Evolutionary conservation across 2,113 vertebrate species (phyloP), one percentile per base, ranked within the genome.

Genomic region (Glaucidium brasilianum): DNA sequence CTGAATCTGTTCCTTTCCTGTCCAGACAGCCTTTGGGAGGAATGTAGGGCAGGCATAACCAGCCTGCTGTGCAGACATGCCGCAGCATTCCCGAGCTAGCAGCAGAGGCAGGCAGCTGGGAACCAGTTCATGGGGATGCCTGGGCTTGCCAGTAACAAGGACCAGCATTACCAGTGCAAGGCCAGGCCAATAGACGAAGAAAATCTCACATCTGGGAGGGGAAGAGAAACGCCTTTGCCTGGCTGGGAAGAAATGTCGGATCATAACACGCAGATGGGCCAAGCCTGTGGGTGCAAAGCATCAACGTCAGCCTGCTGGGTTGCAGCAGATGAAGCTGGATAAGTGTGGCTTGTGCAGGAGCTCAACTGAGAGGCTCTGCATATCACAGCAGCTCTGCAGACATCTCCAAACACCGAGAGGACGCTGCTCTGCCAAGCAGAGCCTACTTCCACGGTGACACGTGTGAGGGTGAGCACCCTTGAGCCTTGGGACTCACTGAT

Each of bases 391-490:
- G 37, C 27, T 83, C 16, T 76, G 55, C 15, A 25, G 29, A 55
- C 7, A 1, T 47, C 69, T 35, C n/a, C 25, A 20, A 71, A 15
- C 50, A 27, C 27, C 0, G 2, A 76, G 30, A 17, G 55, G 73
- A 52, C 0, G 0, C 35, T 23, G 52, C 49, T 27, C 6, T 23
- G 32, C 58, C 53, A 15, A 39, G 22, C 12, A 29, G 74, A 71
- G 27, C 68, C 16, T 9, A 3, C 19, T 69, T 37, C 53, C 29
- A 3, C 1, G 0, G 32, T 12, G 63, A 34, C n/a, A 11, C 22
- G 43, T 47, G 22, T 0, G 1, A 52, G 35, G 8, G 5, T 5
- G 5, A 20, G 22, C 29, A 21, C 29, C n/a, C 35, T 35, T 0
- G 0, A 26, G 25, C 27, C 41, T 4, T 20, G 41, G 43, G 35